Base-by-base conservation (phyloP, 2,797 vertebrate species). In the Anabacerthia variegaticeps region DNA sequence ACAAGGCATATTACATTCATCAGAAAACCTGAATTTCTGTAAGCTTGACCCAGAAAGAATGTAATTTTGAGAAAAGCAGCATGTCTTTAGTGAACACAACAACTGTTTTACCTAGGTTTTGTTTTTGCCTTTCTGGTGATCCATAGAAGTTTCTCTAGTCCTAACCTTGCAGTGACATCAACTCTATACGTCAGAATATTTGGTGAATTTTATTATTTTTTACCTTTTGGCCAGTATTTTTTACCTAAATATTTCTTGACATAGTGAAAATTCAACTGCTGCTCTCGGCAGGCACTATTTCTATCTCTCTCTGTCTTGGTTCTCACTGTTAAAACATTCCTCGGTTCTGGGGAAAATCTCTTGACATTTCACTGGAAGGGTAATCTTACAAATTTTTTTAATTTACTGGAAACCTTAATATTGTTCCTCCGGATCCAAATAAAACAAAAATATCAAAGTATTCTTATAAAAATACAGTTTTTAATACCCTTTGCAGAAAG, bases 321-420 rank as follows among this genome's bases (percentile, higher is more conserved):
- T 77, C 30, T 72, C 28, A 63, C 34, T 79, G 12, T 55, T 6
- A 69, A 91, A 85, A 56, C 9, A 66, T 49, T 71, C 10, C 32
- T 67, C 14, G 6, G 5, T 36, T 66, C 54, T 49, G 11, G 5
- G 13, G 30, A 77, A 91, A 73, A 43, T 76, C 13, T 61, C 80
- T 54, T 61, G n/a, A 26, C 0, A 1, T 51, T 80, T 85, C 34
- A 67, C 0, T 55, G 30, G 18, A 2, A 10, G 27, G 12, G 4
- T 49, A 56, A 61, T 8, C 13, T 88, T 80, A 37, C 46, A 74
- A 67, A 43, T 88, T 71, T 66, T 12, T 54, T 30, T 68, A 4
- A 80, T 72, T 81, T 61, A 39, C 22, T 76, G 12, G 15, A 85
- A 91, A 61, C 2, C 4, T 55, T 26, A 74, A 14, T 73, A 63